Evolutionary conservation across 2,888 invertebrate genomes (phyloP), one percentile per base, ranked within the genome.

Genomic region (Trissolcus japonicus): DNA sequence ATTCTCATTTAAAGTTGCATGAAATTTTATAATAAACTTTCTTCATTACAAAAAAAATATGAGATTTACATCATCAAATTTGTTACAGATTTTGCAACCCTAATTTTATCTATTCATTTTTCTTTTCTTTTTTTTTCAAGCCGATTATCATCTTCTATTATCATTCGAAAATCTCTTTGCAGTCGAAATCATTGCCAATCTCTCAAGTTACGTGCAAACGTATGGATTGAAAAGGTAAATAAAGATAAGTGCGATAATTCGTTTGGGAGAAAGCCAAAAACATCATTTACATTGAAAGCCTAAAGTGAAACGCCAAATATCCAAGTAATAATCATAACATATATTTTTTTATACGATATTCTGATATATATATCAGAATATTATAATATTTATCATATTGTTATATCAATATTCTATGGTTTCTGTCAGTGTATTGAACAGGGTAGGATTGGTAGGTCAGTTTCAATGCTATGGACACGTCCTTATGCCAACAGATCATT

Each of bases 21-120:
- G 48, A 59, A 75, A 48, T 46, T 62, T 59, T n/a, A 35, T 17
- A 53, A 13, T 29, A 13, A 54, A 73, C 56, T 51, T 63, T 75
- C 62, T 63, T 68, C 67, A 67, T 57, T 4, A 6, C 66, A 50
- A 59, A 67, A 66, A 35, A 51, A 53, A 62, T 74, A 56, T 61
- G 43, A 41, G n/a, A 62, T 56, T 25, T 59, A 60, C 55, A 35
- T 41, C 57, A 2, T 25, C 6, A 6, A 25, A 25, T 74, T 74
- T 56, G 73, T 60, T 46, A 19, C 19, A n/a, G n/a, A n/a, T n/a
- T n/a, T n/a, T n/a, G n/a, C 56, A 67, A 63, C 60, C 50, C 50
- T 61, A 56, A 25, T 66, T 56, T 51, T 29, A 46, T 66, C 61
- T 73, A 41, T 50, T 57, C 56, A n/a, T n/a, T n/a, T n/a, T n/a